phyloP scores from a whole-genome alignment of 1,140 invertebrate genomes.

The Belonocnema kinseyi region DNA sequence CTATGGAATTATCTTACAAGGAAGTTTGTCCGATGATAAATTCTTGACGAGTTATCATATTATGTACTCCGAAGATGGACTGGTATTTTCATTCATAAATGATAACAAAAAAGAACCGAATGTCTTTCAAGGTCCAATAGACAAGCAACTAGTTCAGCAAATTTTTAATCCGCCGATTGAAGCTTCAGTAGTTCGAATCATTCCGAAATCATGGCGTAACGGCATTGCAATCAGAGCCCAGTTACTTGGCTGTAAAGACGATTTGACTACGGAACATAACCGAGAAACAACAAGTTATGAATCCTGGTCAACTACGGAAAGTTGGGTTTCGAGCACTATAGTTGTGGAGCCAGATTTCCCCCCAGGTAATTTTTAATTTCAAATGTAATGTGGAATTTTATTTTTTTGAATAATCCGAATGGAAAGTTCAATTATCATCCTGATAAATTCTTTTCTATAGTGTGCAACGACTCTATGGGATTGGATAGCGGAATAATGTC shows the following conservation, averaged over 20 bases:
- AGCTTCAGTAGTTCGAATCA: constrained; percentile 82
- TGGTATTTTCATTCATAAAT: constrained; percentile 76
- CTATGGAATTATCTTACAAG: constrained; percentile 84
- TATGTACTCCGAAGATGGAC: constrained; percentile 81
- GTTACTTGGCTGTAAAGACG: constrained; percentile 82
- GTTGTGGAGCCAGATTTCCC: no score
- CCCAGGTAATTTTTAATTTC: no score
- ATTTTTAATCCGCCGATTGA: constrained; percentile 83
- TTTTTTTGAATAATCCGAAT: background rate
- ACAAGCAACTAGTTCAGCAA: constrained; percentile 78
- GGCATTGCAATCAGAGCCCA: constrained; percentile 85
- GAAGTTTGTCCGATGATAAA: constrained; percentile 80
- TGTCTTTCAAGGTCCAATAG: constrained; percentile 84
- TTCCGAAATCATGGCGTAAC: constrained; percentile 86
- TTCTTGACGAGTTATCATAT: constrained; percentile 86
- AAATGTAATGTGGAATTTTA: background rate
- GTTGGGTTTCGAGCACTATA: no score
- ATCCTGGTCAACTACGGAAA: background rate
- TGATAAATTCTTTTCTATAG: constrained; percentile 33
- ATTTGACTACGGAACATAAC: constrained; percentile 35
- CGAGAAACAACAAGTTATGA: background rate
- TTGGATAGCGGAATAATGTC: constrained; percentile 77
- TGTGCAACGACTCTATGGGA: constrained; percentile 82
- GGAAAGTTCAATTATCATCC: background rate
- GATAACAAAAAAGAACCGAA: constrained; percentile 67